These are phyloP conservation scores for Scolopax bukidnonensis DNA, from an alignment of 2,797 vertebrate genomes.

Conservation along the genomic window DNA sequence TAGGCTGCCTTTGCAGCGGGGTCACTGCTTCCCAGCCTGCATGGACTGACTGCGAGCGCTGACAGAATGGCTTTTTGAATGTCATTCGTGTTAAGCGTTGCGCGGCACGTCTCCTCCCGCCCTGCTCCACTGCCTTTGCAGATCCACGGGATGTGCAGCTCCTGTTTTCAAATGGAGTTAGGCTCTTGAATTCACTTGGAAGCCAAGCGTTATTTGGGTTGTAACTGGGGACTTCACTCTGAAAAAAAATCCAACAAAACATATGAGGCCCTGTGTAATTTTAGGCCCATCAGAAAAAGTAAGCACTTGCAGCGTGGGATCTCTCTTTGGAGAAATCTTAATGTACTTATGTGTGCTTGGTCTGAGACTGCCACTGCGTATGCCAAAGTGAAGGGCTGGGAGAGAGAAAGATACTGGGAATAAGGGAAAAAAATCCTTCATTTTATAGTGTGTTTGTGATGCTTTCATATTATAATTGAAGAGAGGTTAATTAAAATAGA, in stretches of 20 bases:
- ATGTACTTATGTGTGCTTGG: not conserved
- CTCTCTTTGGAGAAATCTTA: not conserved
- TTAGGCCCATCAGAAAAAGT: not conserved
- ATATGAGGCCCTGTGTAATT: not conserved
- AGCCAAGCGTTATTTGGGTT: not conserved
- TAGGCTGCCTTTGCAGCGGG: not conserved
- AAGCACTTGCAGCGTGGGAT: not conserved
- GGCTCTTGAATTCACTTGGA: not conserved
- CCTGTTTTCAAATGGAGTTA: not conserved
- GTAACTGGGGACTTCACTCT: not conserved
- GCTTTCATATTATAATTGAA: not conserved
- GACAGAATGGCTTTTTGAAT: not conserved
- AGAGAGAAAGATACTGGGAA: not conserved
- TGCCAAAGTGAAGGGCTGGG: not conserved
- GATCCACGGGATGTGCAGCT: accelerated
- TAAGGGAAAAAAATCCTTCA: not conserved
- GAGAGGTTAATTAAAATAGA: not conserved
- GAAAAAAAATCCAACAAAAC: not conserved
- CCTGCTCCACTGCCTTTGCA: not conserved
- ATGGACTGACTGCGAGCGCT: not conserved
- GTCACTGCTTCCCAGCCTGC: not conserved
- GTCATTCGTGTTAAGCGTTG: accelerated
- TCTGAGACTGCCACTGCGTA: not conserved
- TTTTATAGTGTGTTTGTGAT: accelerated
- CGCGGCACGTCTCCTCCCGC: not conserved